A percentile compares a stretch with the other conserved stretches of the same genome.
Conservation (phyloP, 2,113 vertebrate species). For the Formicarius rufipectus region DNA sequence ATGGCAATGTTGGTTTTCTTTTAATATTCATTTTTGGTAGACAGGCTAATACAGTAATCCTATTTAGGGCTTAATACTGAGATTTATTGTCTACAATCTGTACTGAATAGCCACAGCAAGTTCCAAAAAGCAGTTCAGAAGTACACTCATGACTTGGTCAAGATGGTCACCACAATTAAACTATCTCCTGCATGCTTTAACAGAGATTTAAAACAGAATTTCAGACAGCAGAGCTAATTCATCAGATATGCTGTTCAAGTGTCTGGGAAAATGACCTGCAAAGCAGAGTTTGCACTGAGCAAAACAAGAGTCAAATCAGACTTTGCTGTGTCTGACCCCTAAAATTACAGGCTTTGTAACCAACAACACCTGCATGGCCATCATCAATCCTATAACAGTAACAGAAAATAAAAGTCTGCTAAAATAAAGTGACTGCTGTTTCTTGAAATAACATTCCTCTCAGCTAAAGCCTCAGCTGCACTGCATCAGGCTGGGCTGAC, state of each 20-base stretch:
- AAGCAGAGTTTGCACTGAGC: background rate
- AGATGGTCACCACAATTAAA: background rate
- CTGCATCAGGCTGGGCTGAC: fast-evolving
- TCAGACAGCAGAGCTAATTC: background rate
- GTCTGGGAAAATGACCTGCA: background rate
- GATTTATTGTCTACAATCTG: background rate
- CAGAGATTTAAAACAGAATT: background rate
- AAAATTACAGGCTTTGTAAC: background rate
- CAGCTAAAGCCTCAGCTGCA: background rate
- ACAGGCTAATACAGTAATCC: background rate
- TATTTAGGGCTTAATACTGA: background rate
- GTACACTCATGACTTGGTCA: background rate
- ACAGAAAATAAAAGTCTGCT: background rate
- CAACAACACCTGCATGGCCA: background rate
- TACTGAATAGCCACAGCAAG: background rate
- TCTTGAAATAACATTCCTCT: background rate
- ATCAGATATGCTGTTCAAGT: background rate
- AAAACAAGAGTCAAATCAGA: background rate
- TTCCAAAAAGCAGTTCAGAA: background rate
- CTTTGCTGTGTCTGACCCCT: background rate
- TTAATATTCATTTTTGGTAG: background rate
- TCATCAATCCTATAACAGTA: background rate
- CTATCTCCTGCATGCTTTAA: background rate
- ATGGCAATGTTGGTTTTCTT: background rate
- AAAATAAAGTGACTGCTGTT: background rate